Percentiles rank a stretch among this genome's conserved stretches.
Evolutionary conservation across 2,113 vertebrate species (phyloP).

Genomic region (Brachyhypopomus gauderio): DNA sequence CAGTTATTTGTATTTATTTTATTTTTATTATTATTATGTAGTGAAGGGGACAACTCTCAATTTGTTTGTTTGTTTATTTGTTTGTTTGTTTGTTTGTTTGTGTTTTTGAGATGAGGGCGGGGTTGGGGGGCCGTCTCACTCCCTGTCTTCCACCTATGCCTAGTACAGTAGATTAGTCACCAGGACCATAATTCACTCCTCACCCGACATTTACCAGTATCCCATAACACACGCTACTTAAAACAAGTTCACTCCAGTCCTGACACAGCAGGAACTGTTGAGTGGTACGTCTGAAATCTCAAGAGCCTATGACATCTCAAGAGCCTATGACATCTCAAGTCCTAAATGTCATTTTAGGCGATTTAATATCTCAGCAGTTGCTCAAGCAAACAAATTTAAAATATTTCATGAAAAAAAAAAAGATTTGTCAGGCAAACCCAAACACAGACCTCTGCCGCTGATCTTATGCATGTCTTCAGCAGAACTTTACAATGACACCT

Average conservation of each 20-base stretch:
- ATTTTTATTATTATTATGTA: neutral
- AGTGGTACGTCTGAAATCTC: neutral
- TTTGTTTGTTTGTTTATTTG: too few relatives aligned
- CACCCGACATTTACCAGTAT: slow-evolving; percentile 9
- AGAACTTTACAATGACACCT: neutral
- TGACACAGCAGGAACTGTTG: neutral
- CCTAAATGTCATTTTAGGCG: neutral
- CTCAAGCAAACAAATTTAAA: slow-evolving; percentile 12
- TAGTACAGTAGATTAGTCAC: neutral
- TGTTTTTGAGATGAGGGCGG: too few relatives aligned
- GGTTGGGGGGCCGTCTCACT: neutral
- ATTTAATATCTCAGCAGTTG: neutral
- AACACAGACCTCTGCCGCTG: neutral
- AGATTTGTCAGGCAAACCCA: neutral
- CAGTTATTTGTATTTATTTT: too few relatives aligned
- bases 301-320: neutral
- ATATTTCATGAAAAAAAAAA: neutral
- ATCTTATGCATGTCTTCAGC: neutral
- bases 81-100: too few relatives aligned
- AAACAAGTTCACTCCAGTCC: neutral
- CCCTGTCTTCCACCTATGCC: neutral
- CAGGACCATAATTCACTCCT: neutral
- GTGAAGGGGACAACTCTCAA: too few relatives aligned
- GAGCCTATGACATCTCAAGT: neutral
- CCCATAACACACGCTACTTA: neutral